A percentile compares a stretch with the other conserved stretches of the same genome.
These are phyloP conservation scores for Agonopterix heracliana DNA, from an alignment of 2,888 invertebrate genomes.

Conservation along the genomic window DNA sequence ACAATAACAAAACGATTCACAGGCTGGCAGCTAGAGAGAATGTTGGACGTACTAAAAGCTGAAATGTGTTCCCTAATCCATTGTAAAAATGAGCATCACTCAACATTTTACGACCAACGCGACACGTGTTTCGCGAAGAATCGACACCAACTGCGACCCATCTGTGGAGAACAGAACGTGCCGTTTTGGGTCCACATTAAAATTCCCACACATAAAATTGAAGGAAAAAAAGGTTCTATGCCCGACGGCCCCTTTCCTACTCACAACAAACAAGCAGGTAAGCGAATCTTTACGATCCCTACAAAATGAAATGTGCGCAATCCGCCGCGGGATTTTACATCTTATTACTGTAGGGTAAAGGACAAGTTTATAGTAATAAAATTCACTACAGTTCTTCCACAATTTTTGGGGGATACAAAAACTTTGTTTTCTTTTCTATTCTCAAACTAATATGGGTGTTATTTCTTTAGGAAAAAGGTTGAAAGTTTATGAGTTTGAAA, in stretches of 20 bases:
- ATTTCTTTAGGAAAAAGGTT: constrained; percentile 27
- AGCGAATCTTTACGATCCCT: constrained; percentile 68
- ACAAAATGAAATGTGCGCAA: constrained; percentile 61
- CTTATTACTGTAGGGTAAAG: constrained; percentile 52
- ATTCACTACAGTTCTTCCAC: constrained; percentile 35
- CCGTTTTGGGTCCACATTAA: constrained; percentile 65
- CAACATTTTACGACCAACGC: constrained; percentile 39
- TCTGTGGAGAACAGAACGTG: constrained; percentile 69
- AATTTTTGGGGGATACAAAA: constrained; percentile 44
- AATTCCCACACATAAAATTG: constrained; percentile 73
- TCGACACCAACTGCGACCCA: constrained; percentile 59
- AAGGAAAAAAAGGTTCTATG: constrained; percentile 61
- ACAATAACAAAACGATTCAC: constrained; percentile 37
- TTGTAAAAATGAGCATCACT: constrained; percentile 23
- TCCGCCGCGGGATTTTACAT: constrained; percentile 54
- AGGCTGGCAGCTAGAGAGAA: constrained; percentile 25
- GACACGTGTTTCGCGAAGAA: constrained; percentile 64
- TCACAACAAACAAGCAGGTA: constrained; percentile 75
- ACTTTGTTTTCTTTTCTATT: constrained; percentile 43
- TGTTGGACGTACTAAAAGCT: constrained; percentile 16
- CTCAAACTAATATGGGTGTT: constrained; percentile 34
- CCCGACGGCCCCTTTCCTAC: constrained; percentile 61
- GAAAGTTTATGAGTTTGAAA: not conserved
- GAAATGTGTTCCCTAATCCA: constrained; percentile 21
- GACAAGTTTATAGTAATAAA: constrained; percentile 42